Conservation (phyloP, 2,113 vertebrate genomes). For the Regulus satrapa region DNA sequence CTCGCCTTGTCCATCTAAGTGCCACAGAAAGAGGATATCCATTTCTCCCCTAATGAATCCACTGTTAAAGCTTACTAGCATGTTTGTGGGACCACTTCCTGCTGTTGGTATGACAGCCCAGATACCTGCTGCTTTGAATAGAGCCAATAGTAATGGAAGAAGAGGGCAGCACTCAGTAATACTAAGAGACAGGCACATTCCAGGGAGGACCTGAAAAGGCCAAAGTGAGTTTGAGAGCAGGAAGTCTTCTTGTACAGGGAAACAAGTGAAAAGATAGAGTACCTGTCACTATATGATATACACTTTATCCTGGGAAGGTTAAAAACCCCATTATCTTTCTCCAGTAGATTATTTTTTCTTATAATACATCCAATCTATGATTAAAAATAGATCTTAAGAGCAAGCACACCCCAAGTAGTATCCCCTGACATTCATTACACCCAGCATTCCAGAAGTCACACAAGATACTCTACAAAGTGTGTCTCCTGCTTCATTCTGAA, state of each 20-base stretch:
- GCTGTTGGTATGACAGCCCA: neutral
- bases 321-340: neutral
- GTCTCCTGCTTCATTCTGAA: neutral
- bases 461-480: neutral
- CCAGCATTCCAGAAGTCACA: neutral
- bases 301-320: neutral
- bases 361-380: neutral
- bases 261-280: neutral
- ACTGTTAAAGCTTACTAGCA: neutral
- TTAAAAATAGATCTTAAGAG: neutral
- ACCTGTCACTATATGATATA: neutral
- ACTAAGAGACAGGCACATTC: neutral
- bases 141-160: neutral
- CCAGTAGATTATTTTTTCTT: neutral
- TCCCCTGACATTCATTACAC: neutral
- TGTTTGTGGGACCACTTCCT: neutral
- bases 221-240: neutral
- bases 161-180: neutral
- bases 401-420: neutral
- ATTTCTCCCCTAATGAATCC: neutral
- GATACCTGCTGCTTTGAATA: neutral
- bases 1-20: neutral
- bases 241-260: neutral
- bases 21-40: neutral
- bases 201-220: neutral